These are phyloP conservation scores for Ceraclea dissimilis DNA, from an alignment of 2,888 invertebrate genomes.

Conservation along the genomic window DNA sequence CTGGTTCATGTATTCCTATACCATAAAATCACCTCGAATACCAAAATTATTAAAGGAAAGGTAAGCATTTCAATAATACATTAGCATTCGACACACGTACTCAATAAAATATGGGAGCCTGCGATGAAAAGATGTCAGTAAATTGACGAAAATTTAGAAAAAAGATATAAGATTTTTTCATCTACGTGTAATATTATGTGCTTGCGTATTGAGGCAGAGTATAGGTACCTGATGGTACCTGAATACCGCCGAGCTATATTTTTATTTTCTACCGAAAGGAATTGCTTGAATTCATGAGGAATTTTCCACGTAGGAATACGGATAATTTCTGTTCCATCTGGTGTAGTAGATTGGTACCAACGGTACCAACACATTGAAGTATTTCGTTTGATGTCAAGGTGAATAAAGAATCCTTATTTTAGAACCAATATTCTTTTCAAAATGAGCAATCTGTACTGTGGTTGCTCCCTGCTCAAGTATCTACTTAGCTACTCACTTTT, in stretches of 20 bases:
- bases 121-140: slow-evolving; percentile 21
- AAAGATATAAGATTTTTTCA: slow-evolving; percentile 23
- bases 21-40: neutral
- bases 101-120: slow-evolving; percentile 19
- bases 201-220: slow-evolving; percentile 10
- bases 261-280: slow-evolving; percentile 14
- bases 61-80: slow-evolving; percentile 14
- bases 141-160: slow-evolving; percentile 23
- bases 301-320: slow-evolving; percentile 9
- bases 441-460: neutral
- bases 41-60: neutral
- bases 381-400: neutral
- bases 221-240: slow-evolving; percentile 3
- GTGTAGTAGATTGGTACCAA: neutral
- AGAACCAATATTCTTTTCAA: neutral
- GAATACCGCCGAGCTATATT: too few relatives aligned
- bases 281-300: slow-evolving; percentile 17
- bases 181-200: neutral
- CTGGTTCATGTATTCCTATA: neutral
- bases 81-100: slow-evolving; percentile 22
- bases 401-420: neutral
- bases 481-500: neutral
- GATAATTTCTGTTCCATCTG: neutral
- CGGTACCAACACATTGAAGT: neutral
- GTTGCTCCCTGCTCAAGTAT: neutral